Percentiles rank a stretch among this genome's conserved stretches.
Conservation (phyloP, 2,113 vertebrate genomes). For the Plectropomus leopardus region DNA sequence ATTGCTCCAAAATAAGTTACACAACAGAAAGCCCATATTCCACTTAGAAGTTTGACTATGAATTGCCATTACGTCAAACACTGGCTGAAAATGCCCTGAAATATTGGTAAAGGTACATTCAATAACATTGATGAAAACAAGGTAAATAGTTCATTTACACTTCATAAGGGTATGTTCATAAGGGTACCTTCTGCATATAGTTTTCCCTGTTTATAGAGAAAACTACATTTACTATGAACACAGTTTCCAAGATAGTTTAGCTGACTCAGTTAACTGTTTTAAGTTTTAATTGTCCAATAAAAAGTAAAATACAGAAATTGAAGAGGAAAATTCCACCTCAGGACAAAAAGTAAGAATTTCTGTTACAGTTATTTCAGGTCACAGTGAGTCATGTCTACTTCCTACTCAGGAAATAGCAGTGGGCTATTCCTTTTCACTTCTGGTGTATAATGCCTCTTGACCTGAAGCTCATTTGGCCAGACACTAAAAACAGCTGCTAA, state of each 20-base stretch:
- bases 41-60: not conserved
- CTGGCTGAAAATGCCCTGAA: not conserved
- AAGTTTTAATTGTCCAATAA: not conserved
- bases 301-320: not conserved
- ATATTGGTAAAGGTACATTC: not conserved
- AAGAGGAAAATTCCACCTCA: not conserved
- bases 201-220: too few relatives aligned
- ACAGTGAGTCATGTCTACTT: constrained; percentile 9
- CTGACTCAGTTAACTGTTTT: not conserved
- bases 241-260: not conserved
- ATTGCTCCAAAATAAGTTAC: not conserved
- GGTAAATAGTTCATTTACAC: not conserved
- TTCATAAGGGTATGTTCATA: not conserved
- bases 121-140: not conserved
- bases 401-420: constrained; percentile 13
- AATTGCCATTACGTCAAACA: not conserved
- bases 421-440: constrained; percentile 1
- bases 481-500: constrained; percentile 13
- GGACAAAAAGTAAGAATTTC: not conserved
- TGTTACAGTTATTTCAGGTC: not conserved
- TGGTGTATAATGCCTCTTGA: constrained; percentile 14
- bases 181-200: not conserved
- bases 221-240: not conserved
- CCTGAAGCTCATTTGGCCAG: constrained; percentile 3
- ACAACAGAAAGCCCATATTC: not conserved